Evolutionary conservation across 2,888 invertebrate genomes (phyloP), one percentile per base, ranked within the genome.

Genomic region (Zygothrica quintamaculata): DNA sequence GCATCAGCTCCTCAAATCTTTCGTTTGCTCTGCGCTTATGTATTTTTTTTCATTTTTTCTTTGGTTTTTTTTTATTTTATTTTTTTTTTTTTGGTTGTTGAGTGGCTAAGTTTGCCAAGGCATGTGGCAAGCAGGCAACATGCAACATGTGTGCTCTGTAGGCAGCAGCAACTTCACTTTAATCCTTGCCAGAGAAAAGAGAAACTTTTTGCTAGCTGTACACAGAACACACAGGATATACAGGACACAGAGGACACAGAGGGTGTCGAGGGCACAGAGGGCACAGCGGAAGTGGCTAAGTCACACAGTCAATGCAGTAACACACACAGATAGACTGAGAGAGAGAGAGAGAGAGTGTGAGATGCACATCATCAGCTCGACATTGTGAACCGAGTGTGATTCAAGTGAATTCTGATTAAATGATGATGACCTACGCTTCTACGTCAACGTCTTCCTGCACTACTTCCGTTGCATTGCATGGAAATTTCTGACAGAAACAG

Each of bases 121-220:
- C 29, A 37, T 12, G 13, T 7, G 40, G 25, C 36, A n/a, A 36
- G 33, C 42, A 31, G 22, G 5, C 11, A 33, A 51, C 56, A 79
- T 79, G 78, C 78, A 79, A 82, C 78, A 79, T 82, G 78, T 82
- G 78, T 62, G 78, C 53, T 42, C 33, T 55, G 22, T 51, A n/a
- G 52, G 53, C 48, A 52, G 34, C 50, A 18, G 36, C 42, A 50
- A 47, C 51, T 46, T 39, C 36, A 40, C 62, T 62, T 74, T 74
- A 67, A 66, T 57, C 60, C n/a, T n/a, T 61, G 40, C 8, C 26
- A 52, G 40, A 40, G 62, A n/a, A n/a, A n/a, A n/a, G n/a, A n/a
- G 36, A 51, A 55, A 22, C 61, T 47, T 44, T 33, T 50, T 51
- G 47, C 53, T 36, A n/a, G n/a, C 11, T 33, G 33, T 9, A n/a